Evolutionary conservation across 2,888 invertebrate genomes (phyloP), one percentile per base, ranked within the genome.

Genomic region (Frankliniella fusca): DNA sequence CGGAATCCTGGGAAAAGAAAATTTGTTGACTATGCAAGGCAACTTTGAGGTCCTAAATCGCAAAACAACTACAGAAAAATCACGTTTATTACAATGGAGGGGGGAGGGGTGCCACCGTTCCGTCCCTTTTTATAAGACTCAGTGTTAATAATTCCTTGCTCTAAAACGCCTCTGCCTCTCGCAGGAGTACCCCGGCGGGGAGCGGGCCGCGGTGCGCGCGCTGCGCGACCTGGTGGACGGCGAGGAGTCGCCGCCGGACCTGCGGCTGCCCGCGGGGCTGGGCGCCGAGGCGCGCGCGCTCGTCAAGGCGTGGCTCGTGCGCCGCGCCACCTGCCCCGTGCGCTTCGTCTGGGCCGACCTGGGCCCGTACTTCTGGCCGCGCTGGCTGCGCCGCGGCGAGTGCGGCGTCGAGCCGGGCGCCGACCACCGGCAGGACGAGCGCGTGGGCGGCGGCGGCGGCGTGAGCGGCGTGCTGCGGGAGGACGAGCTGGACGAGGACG

Each of bases 301-400:
- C 80, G 85, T 87, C 81, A 85, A 84, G 50, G 83, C 84, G 38
- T 87, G 87, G 87, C 83, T 87, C 80, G 85, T 86, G 65, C 83
- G 85, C 8, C 83, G 85, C 70, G 86, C 85, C 20, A 85, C 86
- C 28, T 90, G 90, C 84, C 90, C 90, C 8, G 88, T 90, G 79
- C 85, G 86, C 49, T 89, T 88, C 85, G 85, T 86, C 28, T 90
- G 90, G 90, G 88, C 87, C 83, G 89, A 90, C 85, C 85, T 90
- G 82, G 90, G 90, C 0, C 85, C 87, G 38, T 87, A 89, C 81
- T 90, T 90, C 86, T 90, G 90, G 90, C 90, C 90, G 11, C 86
- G 89, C 61, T 90, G 89, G 89, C 86, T 90, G 81, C 86, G 86
- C 81, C 87, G 88, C 81, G 89, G 89, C 0, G 85, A 85, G 48